Conservation (phyloP, 2,113 vertebrate species). For the Megaleporinus macrocephalus region DNA sequence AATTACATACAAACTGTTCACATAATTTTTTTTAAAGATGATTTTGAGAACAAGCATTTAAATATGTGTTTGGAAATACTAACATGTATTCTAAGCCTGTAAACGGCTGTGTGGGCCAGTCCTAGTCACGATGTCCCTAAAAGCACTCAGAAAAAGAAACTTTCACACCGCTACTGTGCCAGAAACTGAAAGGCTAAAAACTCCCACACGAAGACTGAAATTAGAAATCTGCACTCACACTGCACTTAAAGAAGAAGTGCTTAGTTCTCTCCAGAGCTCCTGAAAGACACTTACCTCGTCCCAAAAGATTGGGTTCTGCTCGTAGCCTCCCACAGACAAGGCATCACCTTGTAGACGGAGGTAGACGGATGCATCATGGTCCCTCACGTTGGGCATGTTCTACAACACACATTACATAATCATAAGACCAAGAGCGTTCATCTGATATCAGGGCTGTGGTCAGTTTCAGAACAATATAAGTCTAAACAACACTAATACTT, state of each 20-base stretch:
- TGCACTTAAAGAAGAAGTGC: not conserved
- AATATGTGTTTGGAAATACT: too few species aligned
- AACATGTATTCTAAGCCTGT: too few species aligned
- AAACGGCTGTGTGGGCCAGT: too few species aligned
- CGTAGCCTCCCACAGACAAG: constrained; percentile 95
- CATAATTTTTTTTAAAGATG: too few species aligned
- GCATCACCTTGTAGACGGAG: constrained; percentile 98
- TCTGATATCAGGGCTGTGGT: too few species aligned
- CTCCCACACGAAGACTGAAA: constrained; percentile 14
- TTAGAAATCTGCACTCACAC: constrained; percentile 17
- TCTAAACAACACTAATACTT: too few species aligned
- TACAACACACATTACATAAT: constrained; percentile 53
- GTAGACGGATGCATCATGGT: constrained; percentile 95
- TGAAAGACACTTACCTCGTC: constrained; percentile 83
- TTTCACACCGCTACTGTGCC: constrained; percentile 19
- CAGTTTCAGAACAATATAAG: too few species aligned
- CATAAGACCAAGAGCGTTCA: not conserved
- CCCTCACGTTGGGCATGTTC: constrained; percentile 98
- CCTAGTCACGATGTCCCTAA: too few species aligned
- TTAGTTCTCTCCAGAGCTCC: not conserved
- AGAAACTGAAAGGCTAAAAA: constrained; percentile 11
- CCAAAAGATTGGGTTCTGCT: constrained; percentile 95
- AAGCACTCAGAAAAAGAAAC: not conserved
- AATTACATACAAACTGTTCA: too few species aligned
- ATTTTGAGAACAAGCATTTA: too few species aligned